Percentiles rank a stretch among this genome's conserved stretches.
Conservation (phyloP, 1,140 invertebrate species). For the Adelges cooleyi region DNA sequence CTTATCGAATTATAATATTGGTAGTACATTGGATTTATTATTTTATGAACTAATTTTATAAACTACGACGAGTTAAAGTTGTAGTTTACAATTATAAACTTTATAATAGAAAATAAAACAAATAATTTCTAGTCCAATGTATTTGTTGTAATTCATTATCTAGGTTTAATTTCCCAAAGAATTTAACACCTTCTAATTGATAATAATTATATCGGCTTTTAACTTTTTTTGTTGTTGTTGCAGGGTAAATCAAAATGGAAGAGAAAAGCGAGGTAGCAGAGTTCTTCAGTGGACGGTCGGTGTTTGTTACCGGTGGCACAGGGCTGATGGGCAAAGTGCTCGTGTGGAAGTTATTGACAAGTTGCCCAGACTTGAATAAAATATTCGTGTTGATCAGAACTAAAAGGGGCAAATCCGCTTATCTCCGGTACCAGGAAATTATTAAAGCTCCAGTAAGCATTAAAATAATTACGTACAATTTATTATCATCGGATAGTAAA, state of each 20-base stretch:
- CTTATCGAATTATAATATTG: too few species aligned
- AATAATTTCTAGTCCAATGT: too few species aligned
- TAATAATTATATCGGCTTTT: too few species aligned
- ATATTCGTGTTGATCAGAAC: constrained; percentile 45
- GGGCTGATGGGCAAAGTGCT: constrained; percentile 52
- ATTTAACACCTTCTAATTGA: too few species aligned
- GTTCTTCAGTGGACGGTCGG: constrained; percentile 50
- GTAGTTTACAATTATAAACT: too few species aligned
- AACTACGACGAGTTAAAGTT: too few species aligned
- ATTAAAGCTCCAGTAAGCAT: constrained; percentile 33
- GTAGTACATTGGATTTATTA: too few species aligned
- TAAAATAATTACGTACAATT: background rate
- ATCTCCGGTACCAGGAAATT: constrained; percentile 34
- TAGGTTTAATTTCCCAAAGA: too few species aligned
- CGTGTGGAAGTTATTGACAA: constrained; percentile 49
- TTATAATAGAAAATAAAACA: too few species aligned
- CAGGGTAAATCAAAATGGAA: constrained; percentile 22
- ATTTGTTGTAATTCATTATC: too few species aligned
- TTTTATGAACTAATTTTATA: too few species aligned
- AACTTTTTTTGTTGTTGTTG: too few species aligned
- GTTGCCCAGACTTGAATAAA: constrained; percentile 42
- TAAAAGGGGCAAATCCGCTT: constrained; percentile 40
- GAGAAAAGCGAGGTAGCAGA: constrained; percentile 34
- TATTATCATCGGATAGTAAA: background rate
- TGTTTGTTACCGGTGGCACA: constrained; percentile 59